A percentile compares a stretch with the other conserved stretches of the same genome.
Conservation (phyloP, 1,140 invertebrate genomes). For the Leptinotarsa lineolata region DNA sequence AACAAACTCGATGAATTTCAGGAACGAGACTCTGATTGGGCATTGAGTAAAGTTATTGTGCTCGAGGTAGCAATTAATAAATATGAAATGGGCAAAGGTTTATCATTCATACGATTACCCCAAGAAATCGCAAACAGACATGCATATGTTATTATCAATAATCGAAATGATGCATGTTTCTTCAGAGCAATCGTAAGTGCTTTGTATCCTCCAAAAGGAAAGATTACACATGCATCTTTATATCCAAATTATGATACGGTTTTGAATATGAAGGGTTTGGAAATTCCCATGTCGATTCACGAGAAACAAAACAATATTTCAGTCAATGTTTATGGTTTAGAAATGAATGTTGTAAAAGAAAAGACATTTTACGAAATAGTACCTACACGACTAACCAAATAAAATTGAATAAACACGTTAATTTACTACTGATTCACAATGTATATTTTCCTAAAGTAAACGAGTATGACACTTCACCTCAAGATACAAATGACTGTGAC, state of each 20-base stretch:
- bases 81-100: background rate
- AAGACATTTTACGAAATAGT: conserved; percentile 10
- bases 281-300: background rate
- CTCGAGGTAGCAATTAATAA: background rate
- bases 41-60: background rate
- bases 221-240: background rate
- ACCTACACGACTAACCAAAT: background rate
- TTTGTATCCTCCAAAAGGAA: background rate
- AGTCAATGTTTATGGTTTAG: conserved; percentile 38
- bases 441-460: conserved; percentile 30
- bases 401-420: conserved; percentile 43
- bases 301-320: conserved; percentile 28
- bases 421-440: conserved; percentile 44
- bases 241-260: background rate
- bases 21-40: background rate
- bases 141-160: background rate
- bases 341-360: conserved; percentile 25
- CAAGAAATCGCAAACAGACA: background rate
- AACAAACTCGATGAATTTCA: background rate
- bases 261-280: background rate
- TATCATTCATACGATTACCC: background rate
- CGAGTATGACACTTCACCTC: conserved; percentile 28
- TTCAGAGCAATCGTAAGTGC: background rate
- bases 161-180: background rate
- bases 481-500: conserved; percentile 13